phyloP scores from a whole-genome alignment of 30 jellyfish, hydroid and myxozoan species.

The Hydra vulgaris region DNA sequence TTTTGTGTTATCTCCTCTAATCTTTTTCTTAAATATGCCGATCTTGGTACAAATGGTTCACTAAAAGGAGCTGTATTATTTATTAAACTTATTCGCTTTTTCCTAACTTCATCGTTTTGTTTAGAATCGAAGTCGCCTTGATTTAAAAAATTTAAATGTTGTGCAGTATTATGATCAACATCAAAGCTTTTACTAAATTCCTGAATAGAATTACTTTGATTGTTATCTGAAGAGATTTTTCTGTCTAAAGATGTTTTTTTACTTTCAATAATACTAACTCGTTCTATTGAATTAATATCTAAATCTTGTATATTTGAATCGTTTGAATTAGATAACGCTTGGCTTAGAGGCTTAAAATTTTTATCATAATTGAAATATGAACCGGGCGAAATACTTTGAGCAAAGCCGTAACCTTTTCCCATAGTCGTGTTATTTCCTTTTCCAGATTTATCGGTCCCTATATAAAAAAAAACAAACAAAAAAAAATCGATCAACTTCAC shows the following conservation, averaged over 20 bases:
- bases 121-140: not conserved
- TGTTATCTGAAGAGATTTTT: not conserved
- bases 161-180: not conserved
- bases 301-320: not conserved
- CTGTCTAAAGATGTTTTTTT: not conserved
- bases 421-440: not conserved
- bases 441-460: not conserved
- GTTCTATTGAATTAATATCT: slow-evolving; percentile 1
- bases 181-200: not conserved
- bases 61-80: not conserved
- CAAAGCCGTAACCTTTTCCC: not conserved
- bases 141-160: not conserved
- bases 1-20: slow-evolving; percentile 15
- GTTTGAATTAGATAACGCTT: not conserved
- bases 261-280: not conserved
- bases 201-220: not conserved
- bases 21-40: slow-evolving; percentile 34
- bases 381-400: not conserved
- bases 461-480: too few relatives aligned
- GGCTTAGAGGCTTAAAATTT: slow-evolving; percentile 5
- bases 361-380: not conserved
- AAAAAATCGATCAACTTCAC: not conserved
- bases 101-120: not conserved
- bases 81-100: not conserved
- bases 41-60: slow-evolving; percentile 21